Conservation (phyloP, 2,113 vertebrate species). For the Barbus barbus region DNA sequence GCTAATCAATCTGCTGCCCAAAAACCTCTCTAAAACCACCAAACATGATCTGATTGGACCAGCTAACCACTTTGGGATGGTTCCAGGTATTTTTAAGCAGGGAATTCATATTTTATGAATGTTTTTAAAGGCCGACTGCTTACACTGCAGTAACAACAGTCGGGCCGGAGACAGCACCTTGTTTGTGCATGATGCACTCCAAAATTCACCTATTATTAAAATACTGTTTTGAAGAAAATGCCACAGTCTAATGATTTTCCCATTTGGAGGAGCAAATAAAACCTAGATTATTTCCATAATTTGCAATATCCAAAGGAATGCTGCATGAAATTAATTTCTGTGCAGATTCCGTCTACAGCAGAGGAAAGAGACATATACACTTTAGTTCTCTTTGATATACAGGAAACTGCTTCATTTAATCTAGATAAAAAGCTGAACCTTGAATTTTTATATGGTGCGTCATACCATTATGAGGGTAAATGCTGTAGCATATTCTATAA, state of each 20-base stretch:
- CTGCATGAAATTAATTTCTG: conserved; percentile 71
- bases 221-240: conserved; percentile 44
- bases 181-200: conserved; percentile 13
- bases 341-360: conserved; percentile 52
- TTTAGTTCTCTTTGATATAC: neutral
- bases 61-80: neutral
- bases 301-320: conserved; percentile 68
- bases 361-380: conserved; percentile 40
- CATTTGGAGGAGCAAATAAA: conserved; percentile 58
- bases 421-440: neutral
- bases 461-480: neutral
- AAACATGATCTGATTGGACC: neutral
- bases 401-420: neutral
- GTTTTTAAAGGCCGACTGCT: neutral
- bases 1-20: neutral
- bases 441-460: neutral
- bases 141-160: neutral
- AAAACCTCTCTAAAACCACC: neutral
- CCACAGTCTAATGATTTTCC: conserved; percentile 59
- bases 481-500: neutral
- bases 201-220: conserved; percentile 28
- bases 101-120: neutral
- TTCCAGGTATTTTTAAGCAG: neutral
- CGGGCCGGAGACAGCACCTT: neutral
- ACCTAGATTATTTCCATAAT: conserved; percentile 61